These are phyloP conservation scores for Peucedramus taeniatus DNA, from an alignment of 2,113 vertebrate genomes.

Conservation along the genomic window DNA sequence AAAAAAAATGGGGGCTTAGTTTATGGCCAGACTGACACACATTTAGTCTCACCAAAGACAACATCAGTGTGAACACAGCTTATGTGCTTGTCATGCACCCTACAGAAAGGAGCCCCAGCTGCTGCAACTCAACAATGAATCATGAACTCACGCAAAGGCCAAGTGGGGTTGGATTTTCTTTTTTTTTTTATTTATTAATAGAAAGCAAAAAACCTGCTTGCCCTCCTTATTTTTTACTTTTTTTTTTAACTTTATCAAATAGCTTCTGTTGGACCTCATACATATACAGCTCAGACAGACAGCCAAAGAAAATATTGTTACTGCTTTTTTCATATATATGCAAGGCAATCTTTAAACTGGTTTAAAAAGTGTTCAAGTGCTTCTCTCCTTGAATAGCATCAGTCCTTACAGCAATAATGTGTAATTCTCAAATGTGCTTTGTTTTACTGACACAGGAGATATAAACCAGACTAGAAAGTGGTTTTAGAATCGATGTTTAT, in stretches of 20 bases:
- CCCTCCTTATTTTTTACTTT: neutral
- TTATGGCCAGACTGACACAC: neutral
- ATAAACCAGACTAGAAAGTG: neutral
- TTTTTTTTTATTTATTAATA: neutral
- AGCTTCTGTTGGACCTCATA: neutral
- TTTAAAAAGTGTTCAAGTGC: neutral
- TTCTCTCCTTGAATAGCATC: neutral
- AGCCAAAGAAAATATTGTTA: neutral
- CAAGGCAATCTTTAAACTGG: neutral
- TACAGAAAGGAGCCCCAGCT: neutral
- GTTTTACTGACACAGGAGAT: neutral
- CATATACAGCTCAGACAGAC: neutral
- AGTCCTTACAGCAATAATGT: neutral
- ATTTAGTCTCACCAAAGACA: neutral
- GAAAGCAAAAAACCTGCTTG: neutral
- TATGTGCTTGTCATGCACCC: neutral
- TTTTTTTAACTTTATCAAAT: neutral
- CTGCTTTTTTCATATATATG: neutral
- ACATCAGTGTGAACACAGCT: neutral
- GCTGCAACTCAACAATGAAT: neutral
- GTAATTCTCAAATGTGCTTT: neutral
- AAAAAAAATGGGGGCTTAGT: neutral
- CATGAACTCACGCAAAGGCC: neutral
- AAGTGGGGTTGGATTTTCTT: rapidly evolving
- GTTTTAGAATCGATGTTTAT: neutral